phyloP scores from a whole-genome alignment of 2,797 vertebrate species.

The Rhabdophis nuchalis region DNA sequence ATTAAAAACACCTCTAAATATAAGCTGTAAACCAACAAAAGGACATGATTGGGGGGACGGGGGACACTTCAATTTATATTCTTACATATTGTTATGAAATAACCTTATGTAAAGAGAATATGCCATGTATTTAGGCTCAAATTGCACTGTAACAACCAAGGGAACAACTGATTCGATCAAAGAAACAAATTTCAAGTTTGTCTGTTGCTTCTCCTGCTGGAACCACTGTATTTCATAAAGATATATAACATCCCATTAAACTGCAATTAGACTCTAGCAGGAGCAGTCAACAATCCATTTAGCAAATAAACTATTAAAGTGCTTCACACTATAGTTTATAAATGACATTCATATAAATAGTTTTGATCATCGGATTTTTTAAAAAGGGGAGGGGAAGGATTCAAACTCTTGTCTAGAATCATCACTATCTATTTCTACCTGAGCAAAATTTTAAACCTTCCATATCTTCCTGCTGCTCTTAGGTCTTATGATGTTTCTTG shows the following conservation, averaged over 20 bases:
- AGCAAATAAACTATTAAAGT: constrained; percentile 52
- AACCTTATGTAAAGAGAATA: neutral
- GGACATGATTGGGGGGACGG: neutral
- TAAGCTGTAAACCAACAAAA: neutral
- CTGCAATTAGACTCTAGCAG: constrained; percentile 57
- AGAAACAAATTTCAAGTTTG: constrained; percentile 23
- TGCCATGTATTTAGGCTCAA: neutral
- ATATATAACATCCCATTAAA: constrained; percentile 59
- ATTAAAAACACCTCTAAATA: neutral
- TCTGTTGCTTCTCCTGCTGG: neutral
- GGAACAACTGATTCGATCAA: constrained; percentile 1
- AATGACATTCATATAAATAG: constrained; percentile 47
- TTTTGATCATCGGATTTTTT: constrained; percentile 47
- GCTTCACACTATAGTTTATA: constrained; percentile 11
- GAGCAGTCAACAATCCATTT: constrained; percentile 52
- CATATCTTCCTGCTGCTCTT: neutral
- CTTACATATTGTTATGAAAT: neutral
- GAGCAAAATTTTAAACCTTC: neutral
- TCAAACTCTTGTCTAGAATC: constrained; percentile 23
- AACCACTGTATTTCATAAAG: constrained; percentile 49
- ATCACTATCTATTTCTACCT: constrained; percentile 31
- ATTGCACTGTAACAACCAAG: neutral
- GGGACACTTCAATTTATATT: neutral
- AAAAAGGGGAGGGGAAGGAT: constrained; percentile 39
- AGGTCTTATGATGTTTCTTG: neutral